Conservation (phyloP, 2,888 invertebrate species). For the Alloscopus bannaensis region DNA sequence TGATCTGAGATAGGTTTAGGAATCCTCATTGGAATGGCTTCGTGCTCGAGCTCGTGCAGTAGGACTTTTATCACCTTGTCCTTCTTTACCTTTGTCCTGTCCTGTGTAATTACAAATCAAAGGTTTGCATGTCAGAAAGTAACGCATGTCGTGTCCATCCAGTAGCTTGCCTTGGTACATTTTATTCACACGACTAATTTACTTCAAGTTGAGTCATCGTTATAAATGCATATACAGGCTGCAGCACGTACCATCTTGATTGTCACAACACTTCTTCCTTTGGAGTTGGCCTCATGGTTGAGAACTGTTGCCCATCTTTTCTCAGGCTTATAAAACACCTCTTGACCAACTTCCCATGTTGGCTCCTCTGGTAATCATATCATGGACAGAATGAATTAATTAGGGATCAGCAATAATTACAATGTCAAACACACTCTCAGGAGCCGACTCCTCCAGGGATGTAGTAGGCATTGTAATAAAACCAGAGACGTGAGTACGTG, state of each 20-base stretch:
- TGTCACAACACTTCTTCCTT: constrained; percentile 46
- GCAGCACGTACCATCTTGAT: constrained; percentile 62
- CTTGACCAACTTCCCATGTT: constrained; percentile 58
- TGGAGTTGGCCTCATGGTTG: constrained; percentile 48
- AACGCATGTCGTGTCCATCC: no score
- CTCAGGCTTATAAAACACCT: constrained; percentile 62
- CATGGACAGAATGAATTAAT: constrained; percentile 23
- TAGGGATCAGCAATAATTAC: neutral
- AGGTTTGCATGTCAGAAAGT: no score
- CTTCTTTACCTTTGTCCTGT: constrained; percentile 53
- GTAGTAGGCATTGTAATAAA: no score
- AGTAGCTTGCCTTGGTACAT: neutral
- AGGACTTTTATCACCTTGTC: constrained; percentile 49
- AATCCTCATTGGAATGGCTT: constrained; percentile 41
- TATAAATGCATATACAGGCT: neutral
- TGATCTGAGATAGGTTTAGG: constrained; percentile 17
- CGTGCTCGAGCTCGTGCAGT: constrained; percentile 46
- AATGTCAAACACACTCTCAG: constrained; percentile 27
- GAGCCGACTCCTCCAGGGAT: no score
- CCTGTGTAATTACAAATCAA: no score
- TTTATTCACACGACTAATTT: neutral
- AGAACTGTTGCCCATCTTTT: constrained; percentile 62
- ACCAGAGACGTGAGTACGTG: neutral
- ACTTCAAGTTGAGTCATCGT: neutral
- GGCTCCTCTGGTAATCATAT: constrained; percentile 60